These are phyloP conservation scores for Prietella phreatophila DNA, from an alignment of 2,113 vertebrate genomes.

Conservation along the genomic window DNA sequence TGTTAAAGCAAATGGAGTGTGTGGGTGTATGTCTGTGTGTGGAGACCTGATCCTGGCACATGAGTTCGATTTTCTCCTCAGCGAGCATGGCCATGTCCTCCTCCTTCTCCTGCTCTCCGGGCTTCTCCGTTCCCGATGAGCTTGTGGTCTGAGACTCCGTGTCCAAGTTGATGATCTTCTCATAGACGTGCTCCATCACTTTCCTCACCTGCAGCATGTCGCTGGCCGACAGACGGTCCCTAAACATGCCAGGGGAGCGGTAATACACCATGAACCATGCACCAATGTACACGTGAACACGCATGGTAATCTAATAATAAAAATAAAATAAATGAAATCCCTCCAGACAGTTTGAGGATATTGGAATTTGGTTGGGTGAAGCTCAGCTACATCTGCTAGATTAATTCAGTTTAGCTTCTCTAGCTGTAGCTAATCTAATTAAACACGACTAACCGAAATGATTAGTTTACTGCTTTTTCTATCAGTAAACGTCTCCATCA, in stretches of 20 bases:
- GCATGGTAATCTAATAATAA: background rate
- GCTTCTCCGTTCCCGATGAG: constrained; percentile 92
- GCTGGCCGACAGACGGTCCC: constrained; percentile 94
- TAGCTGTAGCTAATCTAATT: background rate
- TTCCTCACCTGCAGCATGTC: constrained; percentile 99
- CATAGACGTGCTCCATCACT: constrained; percentile 98
- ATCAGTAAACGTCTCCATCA: background rate
- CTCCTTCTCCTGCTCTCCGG: constrained; percentile 94
- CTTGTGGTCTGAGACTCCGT: constrained; percentile 95
- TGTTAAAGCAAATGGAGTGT: constrained; percentile 18
- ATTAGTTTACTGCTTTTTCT: background rate
- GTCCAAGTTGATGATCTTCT: constrained; percentile 98
- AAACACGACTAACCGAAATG: background rate
- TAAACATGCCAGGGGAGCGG: constrained; percentile 50
- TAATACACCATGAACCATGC: no score
- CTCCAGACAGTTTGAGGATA: background rate
- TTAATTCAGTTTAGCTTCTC: background rate
- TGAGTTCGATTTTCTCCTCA: constrained; percentile 96
- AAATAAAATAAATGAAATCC: background rate
- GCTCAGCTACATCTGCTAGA: background rate
- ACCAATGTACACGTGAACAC: background rate
- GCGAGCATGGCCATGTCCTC: constrained; percentile 95
- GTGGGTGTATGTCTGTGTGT: constrained; percentile 63
- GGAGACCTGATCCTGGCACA: constrained; percentile 96
- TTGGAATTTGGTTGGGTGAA: background rate